Evolutionary conservation across 2,888 invertebrate genomes (phyloP).

Genomic region (Xestia c-nigrum): DNA sequence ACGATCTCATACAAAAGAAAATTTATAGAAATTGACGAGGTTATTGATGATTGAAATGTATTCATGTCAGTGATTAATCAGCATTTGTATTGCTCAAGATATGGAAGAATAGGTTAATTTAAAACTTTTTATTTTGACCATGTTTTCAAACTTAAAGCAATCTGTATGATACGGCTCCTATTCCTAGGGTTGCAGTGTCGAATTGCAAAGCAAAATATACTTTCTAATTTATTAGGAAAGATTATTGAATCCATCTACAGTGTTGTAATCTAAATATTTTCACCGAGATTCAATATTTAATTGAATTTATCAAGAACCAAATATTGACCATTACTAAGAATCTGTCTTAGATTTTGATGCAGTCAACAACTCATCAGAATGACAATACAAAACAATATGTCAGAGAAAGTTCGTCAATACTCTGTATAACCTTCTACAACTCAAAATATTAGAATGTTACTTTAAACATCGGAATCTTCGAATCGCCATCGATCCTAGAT

Average conservation of each 20-base stretch:
- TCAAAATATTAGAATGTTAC: background rate
- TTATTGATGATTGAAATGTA: conserved; percentile 41
- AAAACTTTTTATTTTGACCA: background rate
- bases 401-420: background rate
- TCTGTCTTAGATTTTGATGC: too few relatives aligned
- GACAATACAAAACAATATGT: background rate
- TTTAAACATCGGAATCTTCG: conserved; percentile 7
- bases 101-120: conserved; percentile 12
- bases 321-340: background rate
- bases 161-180: background rate
- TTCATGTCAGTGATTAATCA: conserved; percentile 40
- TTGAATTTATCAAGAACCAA: background rate
- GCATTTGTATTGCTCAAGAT: conserved; percentile 22
- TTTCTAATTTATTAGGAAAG: background rate
- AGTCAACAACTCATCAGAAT: background rate
- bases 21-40: conserved; percentile 45
- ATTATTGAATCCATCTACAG: background rate
- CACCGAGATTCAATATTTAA: background rate
- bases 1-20: conserved; percentile 55
- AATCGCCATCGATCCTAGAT: conserved; percentile 45
- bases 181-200: background rate
- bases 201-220: background rate
- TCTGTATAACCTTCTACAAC: background rate
- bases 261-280: conserved; percentile 1
- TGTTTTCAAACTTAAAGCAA: background rate